Conservation (phyloP, 2,888 invertebrate genomes). For the Drosophila mimica region DNA sequence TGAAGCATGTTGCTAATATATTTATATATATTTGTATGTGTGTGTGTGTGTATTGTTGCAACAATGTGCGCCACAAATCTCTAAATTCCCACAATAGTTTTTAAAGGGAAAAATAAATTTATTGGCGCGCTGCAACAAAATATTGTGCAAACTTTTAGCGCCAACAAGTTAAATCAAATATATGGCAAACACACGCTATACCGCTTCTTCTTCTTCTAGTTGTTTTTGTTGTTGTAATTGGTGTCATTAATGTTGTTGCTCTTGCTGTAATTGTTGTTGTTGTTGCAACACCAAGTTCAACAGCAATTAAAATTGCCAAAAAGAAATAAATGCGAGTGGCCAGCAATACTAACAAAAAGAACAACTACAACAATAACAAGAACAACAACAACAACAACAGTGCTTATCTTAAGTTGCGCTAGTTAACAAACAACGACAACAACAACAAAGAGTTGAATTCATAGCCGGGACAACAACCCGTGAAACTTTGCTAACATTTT, state of each 20-base stretch:
- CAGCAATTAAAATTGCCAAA: constrained; percentile 74
- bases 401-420: constrained; percentile 68
- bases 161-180: constrained; percentile 81
- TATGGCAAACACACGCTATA: constrained; percentile 62
- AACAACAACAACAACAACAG: constrained; percentile 23
- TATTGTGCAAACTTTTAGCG: constrained; percentile 57
- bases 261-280: constrained; percentile 21
- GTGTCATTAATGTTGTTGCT: constrained; percentile 49
- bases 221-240: constrained; percentile 46
- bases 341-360: constrained; percentile 16
- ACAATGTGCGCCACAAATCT: constrained; percentile 70
- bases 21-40: constrained; percentile 5
- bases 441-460: constrained; percentile 26
- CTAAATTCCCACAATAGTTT: constrained; percentile 79
- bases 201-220: constrained; percentile 19
- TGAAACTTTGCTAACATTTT: constrained; percentile 71
- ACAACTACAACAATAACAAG: constrained; percentile 5
- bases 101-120: constrained; percentile 74
- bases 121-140: constrained; percentile 67
- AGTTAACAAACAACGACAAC: constrained; percentile 57
- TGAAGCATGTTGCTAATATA: constrained; percentile 29
- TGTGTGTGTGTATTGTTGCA: constrained; percentile 35
- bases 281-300: constrained; percentile 71
- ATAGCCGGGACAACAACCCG: constrained; percentile 63
- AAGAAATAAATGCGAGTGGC: constrained; percentile 64